Evolutionary conservation across 2,888 invertebrate species (phyloP).

Genomic region (Formica aserva): DNA sequence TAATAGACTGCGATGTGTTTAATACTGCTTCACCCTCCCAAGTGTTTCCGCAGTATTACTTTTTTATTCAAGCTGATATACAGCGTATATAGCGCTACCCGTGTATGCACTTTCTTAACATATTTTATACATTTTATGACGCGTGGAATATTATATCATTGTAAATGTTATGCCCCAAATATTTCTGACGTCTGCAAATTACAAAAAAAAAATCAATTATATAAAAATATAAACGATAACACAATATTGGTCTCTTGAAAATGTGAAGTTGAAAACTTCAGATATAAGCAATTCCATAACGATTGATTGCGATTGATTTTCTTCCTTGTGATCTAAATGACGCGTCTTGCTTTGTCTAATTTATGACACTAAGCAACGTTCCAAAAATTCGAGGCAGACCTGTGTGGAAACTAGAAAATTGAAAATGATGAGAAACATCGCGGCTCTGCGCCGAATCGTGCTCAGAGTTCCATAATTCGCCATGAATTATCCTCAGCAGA

Average conservation of each 20-base stretch:
- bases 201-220: conserved; percentile 11
- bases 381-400: conserved; percentile 43
- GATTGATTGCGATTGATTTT: conserved; percentile 41
- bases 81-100: not conserved
- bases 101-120: conserved; percentile 10
- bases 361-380: conserved; percentile 24
- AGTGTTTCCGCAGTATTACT: conserved; percentile 31
- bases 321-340: conserved; percentile 30
- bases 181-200: conserved; percentile 29
- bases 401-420: conserved; percentile 38
- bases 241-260: conserved; percentile 8
- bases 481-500: conserved; percentile 72
- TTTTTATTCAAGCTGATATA: conserved; percentile 13
- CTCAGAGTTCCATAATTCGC: conserved; percentile 69
- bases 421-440: conserved; percentile 56
- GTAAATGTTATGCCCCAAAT: conserved; percentile 20
- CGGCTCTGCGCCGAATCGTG: conserved; percentile 55
- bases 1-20: conserved; percentile 45
- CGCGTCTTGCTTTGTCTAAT: conserved; percentile 42
- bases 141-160: conserved; percentile 30
- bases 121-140: conserved; percentile 42
- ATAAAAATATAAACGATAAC: conserved; percentile 17
- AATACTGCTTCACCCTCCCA: conserved; percentile 9
- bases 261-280: conserved; percentile 21
- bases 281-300: conserved; percentile 9